phyloP scores from a whole-genome alignment of 2,797 vertebrate species.

The Oryzias sinensis region DNA sequence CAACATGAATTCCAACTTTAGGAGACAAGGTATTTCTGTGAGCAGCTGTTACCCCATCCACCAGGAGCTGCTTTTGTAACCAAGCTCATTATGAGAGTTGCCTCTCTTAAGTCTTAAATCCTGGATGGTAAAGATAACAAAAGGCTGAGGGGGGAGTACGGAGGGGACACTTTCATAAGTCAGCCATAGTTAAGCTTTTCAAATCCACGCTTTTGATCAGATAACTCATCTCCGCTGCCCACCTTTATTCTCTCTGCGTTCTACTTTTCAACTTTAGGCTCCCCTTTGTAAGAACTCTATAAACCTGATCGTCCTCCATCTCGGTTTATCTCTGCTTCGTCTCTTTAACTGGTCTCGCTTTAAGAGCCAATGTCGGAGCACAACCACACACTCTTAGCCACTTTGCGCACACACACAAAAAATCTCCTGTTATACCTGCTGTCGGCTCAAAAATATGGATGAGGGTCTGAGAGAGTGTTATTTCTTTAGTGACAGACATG shows the following conservation, averaged over 20 bases:
- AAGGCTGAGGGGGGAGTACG: neutral
- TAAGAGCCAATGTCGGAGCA: conserved; percentile 8
- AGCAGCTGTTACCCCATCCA: neutral
- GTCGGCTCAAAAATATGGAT: conserved; percentile 56
- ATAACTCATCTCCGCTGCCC: neutral
- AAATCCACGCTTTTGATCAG: neutral
- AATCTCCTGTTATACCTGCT: conserved; percentile 57
- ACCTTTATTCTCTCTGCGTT: neutral
- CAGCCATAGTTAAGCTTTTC: neutral
- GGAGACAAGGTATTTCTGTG: no score
- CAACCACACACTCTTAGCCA: conserved; percentile 4
- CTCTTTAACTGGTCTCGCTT: conserved; percentile 41
- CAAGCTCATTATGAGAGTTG: neutral
- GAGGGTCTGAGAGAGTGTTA: conserved; percentile 57
- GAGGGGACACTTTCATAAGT: neutral
- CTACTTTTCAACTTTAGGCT: neutral
- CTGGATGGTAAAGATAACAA: neutral
- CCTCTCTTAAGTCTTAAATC: neutral
- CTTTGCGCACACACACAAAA: conserved; percentile 25
- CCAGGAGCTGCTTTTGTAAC: conserved; percentile 1
- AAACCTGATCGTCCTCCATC: conserved; percentile 17
- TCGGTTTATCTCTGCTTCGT: conserved; percentile 35
- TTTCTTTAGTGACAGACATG: conserved; percentile 44
- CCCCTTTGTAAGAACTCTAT: conserved; percentile 5
- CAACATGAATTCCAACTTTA: no score